phyloP scores from a whole-genome alignment of 2,113 vertebrate genomes.

The Esox niger region DNA sequence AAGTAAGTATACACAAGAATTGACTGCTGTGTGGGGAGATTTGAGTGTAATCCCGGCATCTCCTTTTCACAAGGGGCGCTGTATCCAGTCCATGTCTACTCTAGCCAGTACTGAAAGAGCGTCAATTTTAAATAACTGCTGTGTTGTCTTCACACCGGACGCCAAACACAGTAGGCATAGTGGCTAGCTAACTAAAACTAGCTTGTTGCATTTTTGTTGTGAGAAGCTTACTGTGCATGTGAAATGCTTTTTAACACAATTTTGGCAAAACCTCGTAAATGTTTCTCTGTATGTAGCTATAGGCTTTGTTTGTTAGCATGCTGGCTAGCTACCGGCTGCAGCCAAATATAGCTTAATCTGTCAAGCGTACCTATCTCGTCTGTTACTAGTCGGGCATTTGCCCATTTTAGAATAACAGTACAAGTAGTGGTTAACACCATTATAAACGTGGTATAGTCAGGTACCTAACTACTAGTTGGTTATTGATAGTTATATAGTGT shows the following conservation, averaged over 20 bases:
- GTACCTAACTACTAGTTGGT: too few relatives aligned
- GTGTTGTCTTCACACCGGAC: constrained; percentile 45
- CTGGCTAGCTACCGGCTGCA: not conserved
- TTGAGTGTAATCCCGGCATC: not conserved
- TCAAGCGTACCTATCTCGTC: too few relatives aligned
- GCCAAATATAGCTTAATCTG: too few relatives aligned
- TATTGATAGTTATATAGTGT: too few relatives aligned
- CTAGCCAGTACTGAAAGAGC: constrained; percentile 13
- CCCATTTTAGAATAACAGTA: too few relatives aligned
- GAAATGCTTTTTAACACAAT: not conserved
- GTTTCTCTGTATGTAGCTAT: not conserved
- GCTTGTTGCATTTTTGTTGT: not conserved
- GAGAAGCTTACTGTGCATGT: not conserved
- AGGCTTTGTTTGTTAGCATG: not conserved
- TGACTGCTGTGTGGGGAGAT: not conserved
- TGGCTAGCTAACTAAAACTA: not conserved
- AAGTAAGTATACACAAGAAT: too few relatives aligned
- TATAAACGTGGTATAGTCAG: too few relatives aligned
- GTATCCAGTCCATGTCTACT: not conserved
- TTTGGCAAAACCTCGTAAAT: not conserved
- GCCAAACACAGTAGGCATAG: not conserved
- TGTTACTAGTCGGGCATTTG: too few relatives aligned
- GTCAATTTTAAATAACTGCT: constrained; percentile 65
- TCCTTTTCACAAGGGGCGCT: constrained; percentile 25
- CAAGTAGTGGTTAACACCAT: too few relatives aligned